Evolutionary conservation across 2,113 vertebrate species (phyloP), one percentile per base, ranked within the genome.

Genomic region (Otolemur garnettii): DNA sequence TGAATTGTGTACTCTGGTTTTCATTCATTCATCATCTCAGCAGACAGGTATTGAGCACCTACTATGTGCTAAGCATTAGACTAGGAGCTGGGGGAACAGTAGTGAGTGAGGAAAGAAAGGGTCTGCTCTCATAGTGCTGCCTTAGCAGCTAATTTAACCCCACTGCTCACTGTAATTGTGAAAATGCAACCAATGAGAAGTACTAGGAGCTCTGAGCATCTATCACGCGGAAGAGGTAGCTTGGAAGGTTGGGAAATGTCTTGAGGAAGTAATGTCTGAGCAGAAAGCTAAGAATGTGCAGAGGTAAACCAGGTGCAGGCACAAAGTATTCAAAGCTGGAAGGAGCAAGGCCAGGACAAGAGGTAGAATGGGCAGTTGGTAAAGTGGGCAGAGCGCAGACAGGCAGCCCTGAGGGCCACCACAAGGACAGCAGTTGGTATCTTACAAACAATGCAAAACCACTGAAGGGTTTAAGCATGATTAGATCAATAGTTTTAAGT

Each of bases 401-500:
- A 50, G 4, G 14, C 1, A 14, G 90, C 57, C 75, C 59, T 22
- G 78, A 57, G 28, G 68, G 85, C 26, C 15, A 45, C 33, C 62
- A 15, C 6, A 45, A 72, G 30, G 10, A 33, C 4, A 30, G 13
- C 5, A 4, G n/a, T 60, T 64, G 83, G 4, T 69, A 60, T 74
- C 13, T 81, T 75, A 50, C 66, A 59, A 82, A 78, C 21, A 84
- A 0, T 17, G 13, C 75, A 74, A 75, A 35, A 45, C 45, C 86
- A 77, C 19, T 45, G 22, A 64, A 24, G 35, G 38, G 55, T 14
- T 79, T 68, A 50, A 71, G 57, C 50, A 28, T 33, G 30, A 80
- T 35, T 69, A 60, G 81, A 38, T 74, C 15, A 62, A 28, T 21
- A 87, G 59, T 33, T 96, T 79, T 66, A 90, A 95, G 28, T 80